Evolutionary conservation across 2,888 invertebrate genomes (phyloP).

Genomic region (Hirtodrosophila cameraria): DNA sequence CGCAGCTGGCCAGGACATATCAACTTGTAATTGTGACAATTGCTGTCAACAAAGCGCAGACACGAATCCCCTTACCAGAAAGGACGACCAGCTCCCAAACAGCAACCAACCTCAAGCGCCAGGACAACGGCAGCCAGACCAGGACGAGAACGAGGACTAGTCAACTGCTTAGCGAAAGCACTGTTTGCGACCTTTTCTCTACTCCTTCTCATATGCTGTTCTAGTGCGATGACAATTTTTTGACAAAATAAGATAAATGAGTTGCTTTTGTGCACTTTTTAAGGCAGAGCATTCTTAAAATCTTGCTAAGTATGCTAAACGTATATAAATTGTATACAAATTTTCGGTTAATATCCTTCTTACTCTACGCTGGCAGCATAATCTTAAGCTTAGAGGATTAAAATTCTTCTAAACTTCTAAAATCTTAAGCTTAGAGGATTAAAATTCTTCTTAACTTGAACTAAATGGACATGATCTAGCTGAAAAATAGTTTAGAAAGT

Average conservation of each 20-base stretch:
- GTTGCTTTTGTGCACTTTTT: conserved; percentile 37
- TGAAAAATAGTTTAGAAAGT: no score
- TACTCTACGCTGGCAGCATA: no score
- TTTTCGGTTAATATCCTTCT: no score
- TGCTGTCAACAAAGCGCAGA: conserved; percentile 79
- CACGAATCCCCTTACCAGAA: conserved; percentile 23
- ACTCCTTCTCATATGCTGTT: conserved; percentile 10
- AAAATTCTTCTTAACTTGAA: no score
- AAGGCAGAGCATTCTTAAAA: conserved; percentile 1
- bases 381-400: no score
- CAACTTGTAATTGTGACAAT: conserved; percentile 82
- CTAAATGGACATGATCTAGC: no score
- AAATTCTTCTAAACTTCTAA: no score
- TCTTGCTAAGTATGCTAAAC: background rate
- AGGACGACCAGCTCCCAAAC: conserved; percentile 2
- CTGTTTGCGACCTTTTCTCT: conserved; percentile 55
- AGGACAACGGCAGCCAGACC: conserved; percentile 47
- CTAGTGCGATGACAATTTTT: conserved; percentile 75
- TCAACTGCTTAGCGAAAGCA: conserved; percentile 66
- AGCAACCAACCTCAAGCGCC: conserved; percentile 5
- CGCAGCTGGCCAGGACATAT: conserved; percentile 71
- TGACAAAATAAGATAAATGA: conserved; percentile 83
- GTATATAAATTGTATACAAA: no score
- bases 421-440: no score
- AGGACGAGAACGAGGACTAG: conserved; percentile 19